phyloP scores from a whole-genome alignment of 2,888 invertebrate species.

The Operophtera brumata region DNA sequence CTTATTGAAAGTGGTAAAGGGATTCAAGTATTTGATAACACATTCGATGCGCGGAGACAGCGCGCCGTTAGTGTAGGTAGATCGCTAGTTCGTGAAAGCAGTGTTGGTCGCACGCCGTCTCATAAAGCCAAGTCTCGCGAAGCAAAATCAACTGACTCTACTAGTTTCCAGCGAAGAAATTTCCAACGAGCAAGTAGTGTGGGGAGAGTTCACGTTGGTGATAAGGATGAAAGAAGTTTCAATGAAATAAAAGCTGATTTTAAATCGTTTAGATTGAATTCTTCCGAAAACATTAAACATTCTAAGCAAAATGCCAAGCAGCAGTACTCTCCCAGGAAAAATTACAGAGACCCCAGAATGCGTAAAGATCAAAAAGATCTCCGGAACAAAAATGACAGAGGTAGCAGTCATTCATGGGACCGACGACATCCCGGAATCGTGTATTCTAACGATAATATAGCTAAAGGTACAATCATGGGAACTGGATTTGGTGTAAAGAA shows the following conservation, averaged over 20 bases:
- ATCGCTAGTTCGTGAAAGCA: constrained; percentile 40
- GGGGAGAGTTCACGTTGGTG: constrained; percentile 47
- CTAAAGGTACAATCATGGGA: constrained; percentile 62
- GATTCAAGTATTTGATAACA: constrained; percentile 40
- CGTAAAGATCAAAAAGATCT: constrained; percentile 41
- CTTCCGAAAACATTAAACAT: constrained; percentile 25
- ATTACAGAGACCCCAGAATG: constrained; percentile 61
- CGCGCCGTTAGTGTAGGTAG: constrained; percentile 70
- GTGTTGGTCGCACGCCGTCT: constrained; percentile 27
- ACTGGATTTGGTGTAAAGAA: constrained; percentile 70
- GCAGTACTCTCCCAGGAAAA: constrained; percentile 53
- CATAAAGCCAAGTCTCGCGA: neutral
- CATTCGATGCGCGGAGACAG: constrained; percentile 54
- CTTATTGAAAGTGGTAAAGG: constrained; percentile 41
- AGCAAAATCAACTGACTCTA: constrained; percentile 8
- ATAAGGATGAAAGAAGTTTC: constrained; percentile 46
- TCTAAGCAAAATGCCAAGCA: constrained; percentile 27
- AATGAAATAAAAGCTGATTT: constrained; percentile 68
- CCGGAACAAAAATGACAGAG: constrained; percentile 34
- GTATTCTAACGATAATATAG: constrained; percentile 70
- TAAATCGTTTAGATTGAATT: constrained; percentile 45
- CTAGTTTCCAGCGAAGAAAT: constrained; percentile 56
- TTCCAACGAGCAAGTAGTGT: constrained; percentile 61
- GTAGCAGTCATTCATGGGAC: constrained; percentile 32
- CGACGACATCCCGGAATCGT: constrained; percentile 52